These are phyloP conservation scores for Conus ventricosus DNA, from an alignment of 1,140 invertebrate genomes.

Conservation along the genomic window DNA sequence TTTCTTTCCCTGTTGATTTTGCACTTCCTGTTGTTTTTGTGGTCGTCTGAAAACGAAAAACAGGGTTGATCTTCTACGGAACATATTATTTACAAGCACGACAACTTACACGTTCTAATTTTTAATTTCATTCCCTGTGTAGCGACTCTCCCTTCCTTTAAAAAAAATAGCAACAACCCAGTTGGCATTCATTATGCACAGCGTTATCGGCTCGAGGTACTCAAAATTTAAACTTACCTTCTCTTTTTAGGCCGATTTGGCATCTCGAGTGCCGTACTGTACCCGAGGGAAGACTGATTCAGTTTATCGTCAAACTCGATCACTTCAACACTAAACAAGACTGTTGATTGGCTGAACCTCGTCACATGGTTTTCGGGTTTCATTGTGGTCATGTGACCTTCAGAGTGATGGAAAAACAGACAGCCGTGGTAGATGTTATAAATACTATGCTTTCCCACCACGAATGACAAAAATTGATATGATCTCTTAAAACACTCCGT, in stretches of 20 bases:
- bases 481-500: background rate
- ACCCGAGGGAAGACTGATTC: conserved; percentile 58
- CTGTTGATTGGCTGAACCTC: conserved; percentile 58
- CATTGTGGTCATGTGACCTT: conserved; percentile 2
- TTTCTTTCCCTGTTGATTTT: conserved; percentile 76
- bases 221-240: conserved; percentile 68
- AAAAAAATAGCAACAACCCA: background rate
- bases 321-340: conserved; percentile 67
- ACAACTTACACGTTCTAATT: conserved; percentile 20
- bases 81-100: conserved; percentile 14
- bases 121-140: background rate
- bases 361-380: conserved; percentile 60
- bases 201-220: background rate
- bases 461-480: background rate
- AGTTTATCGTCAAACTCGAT: conserved; percentile 52
- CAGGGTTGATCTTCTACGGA: conserved; percentile 30
- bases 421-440: too few relatives aligned
- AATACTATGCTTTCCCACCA: too few relatives aligned
- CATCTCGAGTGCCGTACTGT: conserved; percentile 68
- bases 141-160: background rate
- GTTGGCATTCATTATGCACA: background rate
- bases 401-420: background rate
- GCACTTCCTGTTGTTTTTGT: conserved; percentile 75
- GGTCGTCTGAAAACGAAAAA: conserved; percentile 74
- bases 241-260: conserved; percentile 75